Base-by-base conservation (phyloP, 1,140 invertebrate species). In the Phortica variegata region DNA sequence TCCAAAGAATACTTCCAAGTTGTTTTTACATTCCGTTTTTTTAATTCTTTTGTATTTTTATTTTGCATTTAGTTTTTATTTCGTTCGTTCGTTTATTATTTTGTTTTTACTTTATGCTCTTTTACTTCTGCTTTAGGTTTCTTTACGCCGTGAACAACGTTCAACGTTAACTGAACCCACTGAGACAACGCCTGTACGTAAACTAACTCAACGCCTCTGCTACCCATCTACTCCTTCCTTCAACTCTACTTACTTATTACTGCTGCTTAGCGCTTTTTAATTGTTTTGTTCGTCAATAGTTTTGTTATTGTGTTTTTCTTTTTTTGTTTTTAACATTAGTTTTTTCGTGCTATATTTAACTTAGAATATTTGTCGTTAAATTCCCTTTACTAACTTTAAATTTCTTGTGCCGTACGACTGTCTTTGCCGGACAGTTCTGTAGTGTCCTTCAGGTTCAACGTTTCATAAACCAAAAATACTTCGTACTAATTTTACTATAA, bases 161-260 rank as follows among this genome's bases (percentile, higher is more conserved):
- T 61, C 70, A 59, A 69, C 60, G 50, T 69, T 65, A 43, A 75
- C 60, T 61, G 72, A 75, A 72, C 72, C 71, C 49, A 75, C 71
- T 66, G 74, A 76, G 70, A 72, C 69, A 58, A 76, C 74, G 58
- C 74, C 74, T 72, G 74, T 76, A 76, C 71, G 74, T 76, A 76
- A 75, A 60, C 58, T 69, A 71, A 70, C 66, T 70, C 59, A 65
- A 56, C 65, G 58, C 47, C 47, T 61, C 12, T 18, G n/a, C n/a
- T n/a, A n/a, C 18, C n/a, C 9, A 32, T 32, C 31, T 9, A 32
- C 9, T 32, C n/a, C n/a, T 9, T 19, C 34, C 19, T 43, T 12
- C 33, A 36, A 43, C 15, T 31, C 33, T 31, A 31, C 38, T 44
- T 39, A 2, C 15, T 20, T 39, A 26, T 36, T 44, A 41, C 19